phyloP scores from a whole-genome alignment of 2,113 vertebrate genomes.

The Tachysurus vachellii region DNA sequence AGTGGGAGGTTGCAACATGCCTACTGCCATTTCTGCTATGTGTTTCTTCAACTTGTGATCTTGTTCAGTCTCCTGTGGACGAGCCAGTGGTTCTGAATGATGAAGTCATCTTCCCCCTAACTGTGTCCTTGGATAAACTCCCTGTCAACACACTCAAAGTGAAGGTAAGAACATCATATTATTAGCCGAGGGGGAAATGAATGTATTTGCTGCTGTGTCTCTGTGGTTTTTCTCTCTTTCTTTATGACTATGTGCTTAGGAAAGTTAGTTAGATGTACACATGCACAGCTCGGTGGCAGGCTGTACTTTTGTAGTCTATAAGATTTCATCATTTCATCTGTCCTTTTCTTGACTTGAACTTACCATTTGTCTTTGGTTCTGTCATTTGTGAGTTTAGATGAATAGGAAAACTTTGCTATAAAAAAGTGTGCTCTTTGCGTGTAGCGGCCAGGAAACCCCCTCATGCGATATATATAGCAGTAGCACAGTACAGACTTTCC shows the following conservation, averaged over 20 bases:
- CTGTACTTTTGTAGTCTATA: neutral
- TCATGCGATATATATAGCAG: neutral
- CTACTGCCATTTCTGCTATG: neutral
- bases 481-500: neutral
- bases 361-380: neutral
- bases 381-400: neutral
- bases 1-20: neutral
- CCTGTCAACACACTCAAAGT: slow-evolving; percentile 83
- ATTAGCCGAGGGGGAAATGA: neutral
- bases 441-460: neutral
- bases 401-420: no score
- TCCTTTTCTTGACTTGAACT: neutral
- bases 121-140: slow-evolving; percentile 81
- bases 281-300: neutral
- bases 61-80: slow-evolving; percentile 72
- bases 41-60: slow-evolving; percentile 7
- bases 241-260: neutral
- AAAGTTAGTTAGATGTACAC: neutral
- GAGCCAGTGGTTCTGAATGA: slow-evolving; percentile 80
- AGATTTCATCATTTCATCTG: neutral
- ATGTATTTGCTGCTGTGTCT: neutral
- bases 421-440: neutral
- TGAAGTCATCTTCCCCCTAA: slow-evolving; percentile 84
- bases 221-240: neutral
- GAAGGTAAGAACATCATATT: slow-evolving; percentile 72